Evolutionary conservation across 2,888 invertebrate genomes (phyloP), one percentile per base, ranked within the genome.

Genomic region (Drosophila limbata): DNA sequence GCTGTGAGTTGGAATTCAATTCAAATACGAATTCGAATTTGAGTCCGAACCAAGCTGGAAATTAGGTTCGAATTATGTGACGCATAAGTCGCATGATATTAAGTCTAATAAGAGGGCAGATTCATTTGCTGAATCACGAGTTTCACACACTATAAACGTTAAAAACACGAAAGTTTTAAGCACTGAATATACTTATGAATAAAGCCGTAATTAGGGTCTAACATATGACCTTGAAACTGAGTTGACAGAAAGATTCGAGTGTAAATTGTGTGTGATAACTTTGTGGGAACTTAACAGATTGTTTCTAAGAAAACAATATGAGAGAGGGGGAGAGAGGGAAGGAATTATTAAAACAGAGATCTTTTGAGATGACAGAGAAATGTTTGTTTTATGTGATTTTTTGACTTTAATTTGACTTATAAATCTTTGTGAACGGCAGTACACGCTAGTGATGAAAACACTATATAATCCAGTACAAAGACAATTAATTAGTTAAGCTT

Each of bases 401-500:
- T 35, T 1, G 33, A 33, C 42, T 42, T 11, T n/a, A 39, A 28
- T 48, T 35, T 35, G 6, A 33, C 21, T 31, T 10, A 1, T n/a
- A 13, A 25, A 37, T n/a, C 28, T 8, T 8, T 8, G 28, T 28
- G 28, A 8, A 8, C 28, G 28, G 8, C 28, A 28, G 28, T 28
- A 8, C 28, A 8, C 28, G 28, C 28, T 28, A 28, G 28, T 28
- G 28, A 28, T 28, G 28, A 28, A 28, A 28, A 8, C 28, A 28
- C 8, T 28, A 15, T 17, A 31, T 57, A 48, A 63, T 73, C 47
- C 48, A 21, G 48, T 35, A 15, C 39, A 40, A 52, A 61, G 33
- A 37, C 44, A 69, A 75, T 73, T 69, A 73, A 75, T 75, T 75
- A 75, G 61, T 42, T 59, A 47, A 65, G 53, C 66, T 59, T 50